phyloP scores from a whole-genome alignment of 2,113 vertebrate genomes.

The human (Homo sapiens) region DNA sequence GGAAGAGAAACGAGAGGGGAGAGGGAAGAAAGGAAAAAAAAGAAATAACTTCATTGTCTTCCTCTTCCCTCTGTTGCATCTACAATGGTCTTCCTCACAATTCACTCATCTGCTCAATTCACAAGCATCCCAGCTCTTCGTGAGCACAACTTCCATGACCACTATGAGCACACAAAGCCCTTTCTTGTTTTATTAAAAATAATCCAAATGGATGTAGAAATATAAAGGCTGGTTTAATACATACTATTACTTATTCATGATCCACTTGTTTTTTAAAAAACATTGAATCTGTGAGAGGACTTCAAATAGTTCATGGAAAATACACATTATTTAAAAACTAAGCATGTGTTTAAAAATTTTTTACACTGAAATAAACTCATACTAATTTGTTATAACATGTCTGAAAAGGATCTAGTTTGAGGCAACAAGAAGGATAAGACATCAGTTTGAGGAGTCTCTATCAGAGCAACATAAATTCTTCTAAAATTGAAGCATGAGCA shows the following conservation, averaged over 20 bases:
- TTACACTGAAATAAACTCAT: neutral
- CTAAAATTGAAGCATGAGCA: neutral
- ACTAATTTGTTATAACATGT: neutral
- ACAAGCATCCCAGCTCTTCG: neutral
- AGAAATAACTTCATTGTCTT: neutral
- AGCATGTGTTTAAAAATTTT: neutral
- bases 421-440: neutral
- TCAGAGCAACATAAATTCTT: neutral
- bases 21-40: too few relatives aligned
- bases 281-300: neutral
- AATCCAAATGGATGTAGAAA: too few relatives aligned
- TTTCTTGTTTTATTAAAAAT: neutral
- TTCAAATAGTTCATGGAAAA: neutral
- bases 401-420: neutral
- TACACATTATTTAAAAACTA: neutral
- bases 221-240: neutral
- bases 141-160: neutral
- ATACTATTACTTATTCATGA: neutral
- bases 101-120: neutral
- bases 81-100: neutral
- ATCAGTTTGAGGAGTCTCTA: neutral
- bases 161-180: neutral
- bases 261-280: neutral
- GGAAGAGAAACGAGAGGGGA: neutral
- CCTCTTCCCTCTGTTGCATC: neutral